phyloP scores from a whole-genome alignment of 2,797 vertebrate genomes.

The Vipera ursinii region DNA sequence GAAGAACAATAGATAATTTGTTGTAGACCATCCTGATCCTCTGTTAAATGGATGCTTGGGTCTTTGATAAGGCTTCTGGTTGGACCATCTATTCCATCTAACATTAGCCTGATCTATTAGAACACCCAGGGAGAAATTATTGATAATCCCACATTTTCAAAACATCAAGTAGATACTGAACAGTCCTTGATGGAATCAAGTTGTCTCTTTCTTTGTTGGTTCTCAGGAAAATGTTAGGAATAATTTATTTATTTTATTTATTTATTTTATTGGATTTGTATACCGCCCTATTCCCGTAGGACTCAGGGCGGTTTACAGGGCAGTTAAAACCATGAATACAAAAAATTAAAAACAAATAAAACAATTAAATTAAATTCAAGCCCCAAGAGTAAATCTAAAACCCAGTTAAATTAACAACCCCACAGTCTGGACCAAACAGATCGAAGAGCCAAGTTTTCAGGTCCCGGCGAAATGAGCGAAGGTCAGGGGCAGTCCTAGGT shows the following conservation, averaged over 20 bases:
- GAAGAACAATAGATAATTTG: neutral
- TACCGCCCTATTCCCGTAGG: no score
- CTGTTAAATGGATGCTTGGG: neutral
- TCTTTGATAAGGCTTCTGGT: neutral
- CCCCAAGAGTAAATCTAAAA: no score
- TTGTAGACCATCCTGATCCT: neutral
- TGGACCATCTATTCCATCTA: neutral
- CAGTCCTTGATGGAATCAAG: neutral
- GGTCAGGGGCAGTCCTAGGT: no score
- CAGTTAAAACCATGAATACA: no score
- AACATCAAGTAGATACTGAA: neutral
- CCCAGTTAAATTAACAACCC: no score
- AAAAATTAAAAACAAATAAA: no score
- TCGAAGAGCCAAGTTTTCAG: no score
- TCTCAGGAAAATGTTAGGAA: neutral
- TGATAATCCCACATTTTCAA: neutral
- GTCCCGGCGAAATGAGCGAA: no score
- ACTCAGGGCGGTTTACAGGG: no score
- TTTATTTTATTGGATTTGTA: no score
- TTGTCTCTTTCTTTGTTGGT: neutral
- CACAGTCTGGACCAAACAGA: no score
- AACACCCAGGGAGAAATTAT: neutral
- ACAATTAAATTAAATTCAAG: no score
- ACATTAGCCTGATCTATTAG: neutral
- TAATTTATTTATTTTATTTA: neutral